Base-by-base conservation (phyloP, 2,113 vertebrate species). In the Triplophysa siluroides region DNA sequence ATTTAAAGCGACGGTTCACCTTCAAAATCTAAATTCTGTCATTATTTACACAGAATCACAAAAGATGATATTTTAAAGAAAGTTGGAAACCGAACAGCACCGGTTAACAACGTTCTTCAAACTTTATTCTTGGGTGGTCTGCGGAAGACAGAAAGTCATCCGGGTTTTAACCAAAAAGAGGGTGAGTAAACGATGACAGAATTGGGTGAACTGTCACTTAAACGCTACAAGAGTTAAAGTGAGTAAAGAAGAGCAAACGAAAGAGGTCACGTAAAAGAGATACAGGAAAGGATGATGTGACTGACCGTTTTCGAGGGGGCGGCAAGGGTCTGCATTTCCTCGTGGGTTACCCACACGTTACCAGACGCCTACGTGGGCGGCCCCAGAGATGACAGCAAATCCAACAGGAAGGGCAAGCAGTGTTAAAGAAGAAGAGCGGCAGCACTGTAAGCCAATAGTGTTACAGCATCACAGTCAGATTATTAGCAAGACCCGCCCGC, bases 291-390 rank as follows among this genome's bases (percentile, higher is more conserved):
- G 75, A 50, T 26, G 63, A 47, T 45, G n/a, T 52, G 76, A 82
- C 98, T 97, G 90, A 99, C 97, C 96, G 94, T 95, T 96, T 96
- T 99, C 85, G 96, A 93, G 81, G 98, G 96, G 90, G 98, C 96
- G 68, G 97, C 93, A 83, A 99, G 91, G 76, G 94, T 99, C 94
- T 99, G 97, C 97, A 98, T 98, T 93, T 99, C 98, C 95, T 99
- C 97, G 80, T 99, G 97, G 88, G 97, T 99, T 92, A 99, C 93
- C 98, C 98, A 99, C 29, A 99, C 98, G 84, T 99, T 99, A 92
- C 98, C 98, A 91, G 97, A 99, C 70, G 96, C 94, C 97, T 99
- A 93, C 89, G 88, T 83, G 88, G 91, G 88, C 83, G 78, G 86
- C 88, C 92, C 94, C 92, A 92, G 89, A 87, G 89, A 90, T 89